Conservation (phyloP, 37 sponge, comb jelly and placozoan genomes). For the Bolinopsis microptera region DNA sequence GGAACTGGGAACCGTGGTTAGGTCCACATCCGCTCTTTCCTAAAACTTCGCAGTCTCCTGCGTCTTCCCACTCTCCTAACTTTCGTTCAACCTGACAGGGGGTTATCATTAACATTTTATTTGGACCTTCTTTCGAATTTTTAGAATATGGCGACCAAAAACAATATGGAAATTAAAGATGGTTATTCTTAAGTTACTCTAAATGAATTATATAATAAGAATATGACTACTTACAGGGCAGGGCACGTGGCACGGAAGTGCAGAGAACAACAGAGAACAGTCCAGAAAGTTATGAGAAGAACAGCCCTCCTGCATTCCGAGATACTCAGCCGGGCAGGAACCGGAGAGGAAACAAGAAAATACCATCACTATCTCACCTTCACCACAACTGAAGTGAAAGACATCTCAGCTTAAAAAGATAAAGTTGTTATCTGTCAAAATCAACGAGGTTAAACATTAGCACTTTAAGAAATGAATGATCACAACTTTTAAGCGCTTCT, state of each 20-base stretch:
- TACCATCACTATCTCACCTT: slow-evolving; percentile 35
- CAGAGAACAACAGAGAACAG: neutral
- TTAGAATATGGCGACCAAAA: no score
- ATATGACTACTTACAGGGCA: neutral
- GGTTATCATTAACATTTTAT: no score
- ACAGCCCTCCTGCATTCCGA: neutral
- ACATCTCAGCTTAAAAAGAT: no score
- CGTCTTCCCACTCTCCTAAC: slow-evolving; percentile 16
- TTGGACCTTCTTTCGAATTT: no score
- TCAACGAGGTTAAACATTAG: no score
- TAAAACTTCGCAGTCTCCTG: neutral
- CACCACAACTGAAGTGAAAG: neutral
- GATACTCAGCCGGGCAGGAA: neutral
- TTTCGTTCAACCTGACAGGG: neutral
- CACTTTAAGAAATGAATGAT: no score
- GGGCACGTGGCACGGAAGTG: neutral
- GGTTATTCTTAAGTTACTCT: no score
- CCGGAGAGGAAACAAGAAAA: neutral
- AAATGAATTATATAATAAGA: no score
- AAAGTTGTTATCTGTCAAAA: no score
- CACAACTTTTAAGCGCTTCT: no score
- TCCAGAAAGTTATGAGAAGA: neutral
- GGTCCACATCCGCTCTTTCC: slow-evolving; percentile 12
- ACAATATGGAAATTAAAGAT: no score
- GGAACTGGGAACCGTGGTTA: neutral